Percentiles rank a stretch among this genome's conserved stretches.
phyloP scores from a whole-genome alignment of 1,140 invertebrate genomes.

The Chironomus striatipennis region DNA sequence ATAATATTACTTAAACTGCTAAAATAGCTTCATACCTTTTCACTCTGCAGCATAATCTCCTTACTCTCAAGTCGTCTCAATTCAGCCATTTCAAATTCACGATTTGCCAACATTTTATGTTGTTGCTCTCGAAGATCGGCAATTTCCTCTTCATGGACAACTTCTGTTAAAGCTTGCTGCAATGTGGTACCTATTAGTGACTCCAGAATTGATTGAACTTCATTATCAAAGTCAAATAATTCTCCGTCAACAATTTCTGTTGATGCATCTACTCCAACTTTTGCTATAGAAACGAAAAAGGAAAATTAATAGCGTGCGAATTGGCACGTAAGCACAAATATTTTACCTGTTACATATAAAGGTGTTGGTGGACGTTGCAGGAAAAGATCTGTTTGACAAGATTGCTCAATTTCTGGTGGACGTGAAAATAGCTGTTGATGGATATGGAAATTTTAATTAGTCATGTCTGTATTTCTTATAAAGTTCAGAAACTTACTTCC shows the following conservation, averaged over 20 bases:
- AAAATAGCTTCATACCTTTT: constrained; percentile 41
- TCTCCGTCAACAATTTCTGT: constrained; percentile 85
- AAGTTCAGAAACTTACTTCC: constrained; percentile 47
- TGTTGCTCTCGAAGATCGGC: constrained; percentile 65
- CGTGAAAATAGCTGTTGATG: constrained; percentile 53
- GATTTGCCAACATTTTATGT: constrained; percentile 62
- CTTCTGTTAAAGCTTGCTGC: constrained; percentile 77
- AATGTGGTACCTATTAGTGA: constrained; percentile 79
- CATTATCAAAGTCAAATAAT: constrained; percentile 83
- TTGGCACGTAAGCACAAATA: background rate
- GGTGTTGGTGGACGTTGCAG: constrained; percentile 68
- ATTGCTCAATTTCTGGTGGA: constrained; percentile 60
- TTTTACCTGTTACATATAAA: constrained; percentile 53
- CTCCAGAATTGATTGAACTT: constrained; percentile 80
- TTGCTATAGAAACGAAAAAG: constrained; percentile 33
- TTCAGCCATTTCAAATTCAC: constrained; percentile 71
- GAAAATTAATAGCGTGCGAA: background rate
- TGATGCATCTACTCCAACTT: constrained; percentile 64
- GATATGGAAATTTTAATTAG: constrained; percentile 24
- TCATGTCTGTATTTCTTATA: background rate
- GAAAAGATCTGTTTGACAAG: constrained; percentile 80
- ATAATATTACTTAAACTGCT: too few species aligned
- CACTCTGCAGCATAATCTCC: constrained; percentile 53
- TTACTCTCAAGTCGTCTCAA: constrained; percentile 62
- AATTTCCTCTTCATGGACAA: constrained; percentile 68